Evolutionary conservation across 2,888 invertebrate species (phyloP).

Genomic region (Phrixothrix hirtus): DNA sequence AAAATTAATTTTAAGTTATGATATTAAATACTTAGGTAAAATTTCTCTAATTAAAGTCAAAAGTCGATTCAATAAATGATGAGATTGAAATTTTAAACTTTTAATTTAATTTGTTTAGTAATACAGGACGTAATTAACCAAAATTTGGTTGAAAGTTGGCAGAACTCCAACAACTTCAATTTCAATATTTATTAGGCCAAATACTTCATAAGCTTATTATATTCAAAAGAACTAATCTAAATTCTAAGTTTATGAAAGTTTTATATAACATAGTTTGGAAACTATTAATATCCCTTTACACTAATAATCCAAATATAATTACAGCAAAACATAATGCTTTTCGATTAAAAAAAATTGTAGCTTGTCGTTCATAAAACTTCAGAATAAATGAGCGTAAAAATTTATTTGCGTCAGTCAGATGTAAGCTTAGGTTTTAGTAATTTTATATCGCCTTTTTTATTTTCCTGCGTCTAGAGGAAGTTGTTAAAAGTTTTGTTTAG

Average conservation of each 20-base stretch:
- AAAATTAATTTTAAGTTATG: too few species aligned
- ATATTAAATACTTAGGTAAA: too few species aligned
- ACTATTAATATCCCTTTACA: too few species aligned
- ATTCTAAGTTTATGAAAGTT: background rate
- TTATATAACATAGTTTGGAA: too few species aligned
- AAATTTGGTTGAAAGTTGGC: conserved; percentile 4
- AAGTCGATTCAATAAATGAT: background rate
- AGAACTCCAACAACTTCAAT: conserved; percentile 5
- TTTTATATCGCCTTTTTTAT: background rate
- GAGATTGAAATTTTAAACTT: background rate
- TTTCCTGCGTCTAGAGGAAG: background rate
- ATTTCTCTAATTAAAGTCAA: background rate
- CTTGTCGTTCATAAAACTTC: too few species aligned
- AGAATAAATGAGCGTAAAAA: too few species aligned
- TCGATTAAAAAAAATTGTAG: too few species aligned
- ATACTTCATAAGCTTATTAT: background rate
- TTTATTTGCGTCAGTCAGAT: too few species aligned
- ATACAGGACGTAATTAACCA: background rate
- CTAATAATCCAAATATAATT: too few species aligned
- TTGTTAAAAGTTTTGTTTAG: conserved; percentile 1
- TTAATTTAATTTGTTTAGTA: background rate
- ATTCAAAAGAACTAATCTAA: background rate
- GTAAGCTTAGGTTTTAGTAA: background rate
- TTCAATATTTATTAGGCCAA: conserved; percentile 1
- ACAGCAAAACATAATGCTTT: too few species aligned